Conservation (phyloP, 2,888 invertebrate species). For the Nephrotoma flavescens region DNA sequence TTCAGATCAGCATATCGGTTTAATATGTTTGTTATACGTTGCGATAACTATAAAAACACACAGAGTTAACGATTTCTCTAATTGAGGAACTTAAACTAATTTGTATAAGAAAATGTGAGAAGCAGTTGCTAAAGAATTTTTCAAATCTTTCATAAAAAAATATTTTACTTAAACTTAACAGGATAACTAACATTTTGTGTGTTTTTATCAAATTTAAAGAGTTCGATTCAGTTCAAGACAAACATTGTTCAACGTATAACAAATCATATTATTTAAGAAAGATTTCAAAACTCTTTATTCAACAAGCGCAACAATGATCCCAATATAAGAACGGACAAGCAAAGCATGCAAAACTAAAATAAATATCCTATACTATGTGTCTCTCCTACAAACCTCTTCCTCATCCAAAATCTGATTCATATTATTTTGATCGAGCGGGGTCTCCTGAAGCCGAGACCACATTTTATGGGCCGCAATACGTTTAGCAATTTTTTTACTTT, state of each 20-base stretch:
- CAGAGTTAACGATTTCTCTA: slow-evolving; percentile 17
- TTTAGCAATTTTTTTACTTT: slow-evolving; percentile 93
- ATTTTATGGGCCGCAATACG: slow-evolving; percentile 91
- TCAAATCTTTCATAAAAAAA: not conserved
- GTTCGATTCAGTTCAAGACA: not conserved
- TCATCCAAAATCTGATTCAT: slow-evolving; percentile 44
- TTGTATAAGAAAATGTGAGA: not conserved
- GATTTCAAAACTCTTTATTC: slow-evolving; percentile 1
- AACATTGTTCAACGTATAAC: not conserved
- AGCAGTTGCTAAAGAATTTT: not conserved
- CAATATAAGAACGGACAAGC: not conserved
- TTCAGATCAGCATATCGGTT: slow-evolving; percentile 74
- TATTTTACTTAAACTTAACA: not conserved
- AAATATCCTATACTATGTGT: not conserved
- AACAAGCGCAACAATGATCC: not conserved
- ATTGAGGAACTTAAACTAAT: not conserved
- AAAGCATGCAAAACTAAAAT: not conserved
- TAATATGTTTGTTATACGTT: slow-evolving; percentile 47
- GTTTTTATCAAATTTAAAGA: not conserved
- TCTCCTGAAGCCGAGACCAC: slow-evolving; percentile 72
- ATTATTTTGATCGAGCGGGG: slow-evolving; percentile 54
- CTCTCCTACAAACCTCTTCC: slow-evolving; percentile 33
- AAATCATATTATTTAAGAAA: not conserved
- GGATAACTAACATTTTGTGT: not conserved
- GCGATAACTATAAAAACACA: slow-evolving; percentile 26